phyloP scores from a whole-genome alignment of 30 jellyfish, hydroid and myxozoan genomes.

The Rhopilema esculentum region DNA sequence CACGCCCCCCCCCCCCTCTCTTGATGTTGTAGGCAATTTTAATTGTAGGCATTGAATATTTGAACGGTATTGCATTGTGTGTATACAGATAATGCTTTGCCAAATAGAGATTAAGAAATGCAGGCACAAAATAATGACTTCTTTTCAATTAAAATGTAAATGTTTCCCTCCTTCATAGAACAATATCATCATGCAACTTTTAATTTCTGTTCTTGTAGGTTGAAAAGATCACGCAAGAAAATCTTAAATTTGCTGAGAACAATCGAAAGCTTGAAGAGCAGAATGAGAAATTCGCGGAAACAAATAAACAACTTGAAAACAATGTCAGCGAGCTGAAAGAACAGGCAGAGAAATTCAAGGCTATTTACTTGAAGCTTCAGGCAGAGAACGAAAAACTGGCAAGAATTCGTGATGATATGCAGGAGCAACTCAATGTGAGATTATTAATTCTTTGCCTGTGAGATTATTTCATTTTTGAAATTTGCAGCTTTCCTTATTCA shows the following conservation, averaged over 20 bases:
- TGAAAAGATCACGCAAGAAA: constrained; percentile 77
- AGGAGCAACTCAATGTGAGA: constrained; percentile 84
- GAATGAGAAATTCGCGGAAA: constrained; percentile 72
- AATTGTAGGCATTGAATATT: too few species aligned
- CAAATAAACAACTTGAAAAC: constrained; percentile 78
- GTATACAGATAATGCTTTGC: too few species aligned
- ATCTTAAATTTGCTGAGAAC: constrained; percentile 86
- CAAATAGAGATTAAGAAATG: too few species aligned
- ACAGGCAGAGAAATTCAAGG: constrained; percentile 88
- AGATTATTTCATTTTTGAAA: too few species aligned
- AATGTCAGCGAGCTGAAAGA: constrained; percentile 86
- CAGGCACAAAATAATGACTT: too few species aligned
- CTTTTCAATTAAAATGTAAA: too few species aligned
- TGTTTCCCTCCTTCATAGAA: too few species aligned
- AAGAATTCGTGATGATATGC: constrained; percentile 90
- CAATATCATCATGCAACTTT: too few species aligned
- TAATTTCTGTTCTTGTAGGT: constrained; percentile 60
- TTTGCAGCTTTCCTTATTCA: too few species aligned
- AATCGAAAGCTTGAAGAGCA: constrained; percentile 83
- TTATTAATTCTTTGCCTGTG: background rate
- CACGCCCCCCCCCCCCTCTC: too few species aligned
- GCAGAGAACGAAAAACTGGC: constrained; percentile 93
- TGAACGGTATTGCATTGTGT: too few species aligned
- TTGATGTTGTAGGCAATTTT: too few species aligned
- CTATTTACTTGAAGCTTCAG: constrained; percentile 79